Evolutionary conservation across 1,140 invertebrate species (phyloP), one percentile per base, ranked within the genome.

Genomic region (Leptestheria dahalacensis): DNA sequence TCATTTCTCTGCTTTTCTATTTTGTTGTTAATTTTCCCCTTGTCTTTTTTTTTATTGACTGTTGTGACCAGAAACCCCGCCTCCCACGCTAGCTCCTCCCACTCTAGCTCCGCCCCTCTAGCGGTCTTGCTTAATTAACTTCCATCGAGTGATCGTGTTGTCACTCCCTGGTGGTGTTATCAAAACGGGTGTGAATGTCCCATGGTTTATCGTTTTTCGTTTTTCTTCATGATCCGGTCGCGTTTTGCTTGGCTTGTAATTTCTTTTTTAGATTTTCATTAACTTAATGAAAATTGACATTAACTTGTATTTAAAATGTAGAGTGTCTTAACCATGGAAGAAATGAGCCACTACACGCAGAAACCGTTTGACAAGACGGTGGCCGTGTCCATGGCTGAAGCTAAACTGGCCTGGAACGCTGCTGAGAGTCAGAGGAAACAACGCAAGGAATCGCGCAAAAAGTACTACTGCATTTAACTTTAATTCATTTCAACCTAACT

Each of bases 321-420:
- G 75, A 68, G 63, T 61, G 65, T 77, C 41, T 62, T 79, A n/a
- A 51, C 73, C 24, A 63, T 79, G 64, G 72, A 77, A 53, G 76
- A 79, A 58, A 65, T 67, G 3, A 69, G 65, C 48, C 68, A 65
- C 21, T 71, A 71, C 15, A 62, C 72, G 15, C 68, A 68, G 21
- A 72, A 72, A 57, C 74, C 77, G 3, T 69, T 72, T 6, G 69
- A 76, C 48, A 67, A 71, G 57, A 69, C 70, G 20, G 68, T 74
- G 67, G 76, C 77, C 18, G 63, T 83, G 11, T 70, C 72, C 25
- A 70, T 82, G 29, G 69, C 73, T 12, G 72, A 77, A 55, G 79
- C 75, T 11, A 74, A 74, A 23, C 78, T 82, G 51, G 68, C 70
- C 33, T 80, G 76, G 70, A 71, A 71, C 51, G 61, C 52, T 55